Base-by-base conservation (phyloP, 2,113 vertebrate genomes). In the Pseudorasbora parva region DNA sequence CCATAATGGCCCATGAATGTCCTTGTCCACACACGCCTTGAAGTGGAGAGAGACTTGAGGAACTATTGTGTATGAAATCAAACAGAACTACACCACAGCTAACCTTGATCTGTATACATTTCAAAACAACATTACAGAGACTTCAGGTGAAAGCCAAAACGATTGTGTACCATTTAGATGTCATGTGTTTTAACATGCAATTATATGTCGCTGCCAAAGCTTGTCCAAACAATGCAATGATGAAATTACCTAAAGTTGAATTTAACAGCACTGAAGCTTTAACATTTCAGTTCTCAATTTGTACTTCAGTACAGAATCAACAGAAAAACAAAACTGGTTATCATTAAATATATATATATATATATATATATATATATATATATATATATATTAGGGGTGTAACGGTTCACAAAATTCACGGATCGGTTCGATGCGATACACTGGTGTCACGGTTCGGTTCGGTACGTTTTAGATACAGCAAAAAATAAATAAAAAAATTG, bases 21-120 rank as follows among this genome's bases (percentile, higher is more conserved):
- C 81, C 64, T 72, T 80, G 17, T 69, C 60, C 83, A 80, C 49
- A 2, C 30, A 56, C 2, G 45, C 30, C 59, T 25, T 68, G 15
- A 57, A 54, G 57, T 14, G 30, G 27, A 73, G 73, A 59, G 27
- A 21, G 33, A 75, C 57, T 25, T 75, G 33, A 84, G 76, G n/a
- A 84, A 37, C 23, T 12, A 49, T 57, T 82, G 27, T 85, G 11
- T 49, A 80, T 33, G 49, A 75, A 60, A 56, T 45, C 62, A 23
- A 37, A 21, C 60, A 81, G 7, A 69, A 51, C 54, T 68, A 74
- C 51, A 60, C 17, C 6, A 37, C 49, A 47, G 17, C 49, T 68
- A 66, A 84, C 51, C 41, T 81, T 84, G 82, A 84, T 73, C 25
- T 79, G 82, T 74, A 75, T 49, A 59, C 45, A 54, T 66, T 60